phyloP scores from a whole-genome alignment of 2,888 invertebrate species.

The Neoaliturus tenellus region DNA sequence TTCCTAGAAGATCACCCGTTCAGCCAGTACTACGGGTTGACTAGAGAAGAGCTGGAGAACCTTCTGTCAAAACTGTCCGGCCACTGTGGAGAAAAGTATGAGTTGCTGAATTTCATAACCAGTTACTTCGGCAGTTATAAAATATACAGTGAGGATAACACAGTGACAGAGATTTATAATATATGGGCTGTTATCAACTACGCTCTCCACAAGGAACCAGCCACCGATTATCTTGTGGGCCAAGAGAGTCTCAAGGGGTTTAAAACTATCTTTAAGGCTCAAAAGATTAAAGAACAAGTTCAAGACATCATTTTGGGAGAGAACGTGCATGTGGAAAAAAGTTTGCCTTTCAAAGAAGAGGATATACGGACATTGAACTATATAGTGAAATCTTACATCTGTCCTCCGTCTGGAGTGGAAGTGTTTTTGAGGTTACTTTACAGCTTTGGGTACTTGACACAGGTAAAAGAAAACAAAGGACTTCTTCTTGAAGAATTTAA shows the following conservation, averaged over 20 bases:
- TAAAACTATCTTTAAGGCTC: not conserved
- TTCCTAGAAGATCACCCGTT: not conserved
- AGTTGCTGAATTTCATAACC: not conserved
- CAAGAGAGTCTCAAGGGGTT: not conserved
- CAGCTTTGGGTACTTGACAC: conserved; percentile 15
- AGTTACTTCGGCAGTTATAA: not conserved
- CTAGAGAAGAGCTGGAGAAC: not conserved
- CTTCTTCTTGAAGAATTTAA: not conserved
- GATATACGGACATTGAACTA: not conserved
- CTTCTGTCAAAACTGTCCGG: not conserved
- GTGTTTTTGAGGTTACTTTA: not conserved
- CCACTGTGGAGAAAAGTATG: not conserved
- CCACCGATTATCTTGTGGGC: not conserved
- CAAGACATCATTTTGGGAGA: not conserved
- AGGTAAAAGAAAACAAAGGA: not conserved
- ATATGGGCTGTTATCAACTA: conserved; percentile 1
- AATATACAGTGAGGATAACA: not conserved
- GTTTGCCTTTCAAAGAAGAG: not conserved
- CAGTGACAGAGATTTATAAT: not conserved
- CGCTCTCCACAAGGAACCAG: not conserved
- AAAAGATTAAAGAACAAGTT: not conserved
- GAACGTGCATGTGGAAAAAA: not conserved
- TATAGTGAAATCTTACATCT: not conserved
- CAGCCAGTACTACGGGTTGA: not conserved
- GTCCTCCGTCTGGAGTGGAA: not conserved